These are phyloP conservation scores for Trididemnum clinides DNA, from an alignment of 23 tunicate genomes.

Conservation along the genomic window DNA sequence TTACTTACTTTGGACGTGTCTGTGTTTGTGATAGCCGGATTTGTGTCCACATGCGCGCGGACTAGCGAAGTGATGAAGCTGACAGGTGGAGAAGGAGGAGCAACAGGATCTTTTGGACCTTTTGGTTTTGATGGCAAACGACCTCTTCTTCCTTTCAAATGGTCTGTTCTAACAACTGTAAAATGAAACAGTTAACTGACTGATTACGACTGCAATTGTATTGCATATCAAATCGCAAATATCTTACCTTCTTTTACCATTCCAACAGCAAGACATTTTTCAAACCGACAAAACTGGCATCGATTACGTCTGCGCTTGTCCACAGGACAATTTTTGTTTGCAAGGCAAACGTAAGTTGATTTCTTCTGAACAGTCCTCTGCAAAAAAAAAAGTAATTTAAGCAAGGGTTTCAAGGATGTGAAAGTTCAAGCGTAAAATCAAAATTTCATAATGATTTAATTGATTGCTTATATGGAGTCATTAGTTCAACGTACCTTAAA, in stretches of 20 bases:
- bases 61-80: conserved; percentile 91
- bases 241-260: conserved; percentile 99
- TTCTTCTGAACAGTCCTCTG: conserved; percentile 99
- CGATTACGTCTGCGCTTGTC: conserved; percentile 93
- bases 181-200: neutral
- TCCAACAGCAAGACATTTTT: conserved; percentile 98
- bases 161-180: conserved; percentile 97
- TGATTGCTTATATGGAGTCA: no score
- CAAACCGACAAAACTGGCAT: conserved; percentile 99
- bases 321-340: conserved; percentile 95
- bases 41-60: conserved; percentile 91
- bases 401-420: no score
- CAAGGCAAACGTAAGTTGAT: conserved; percentile 96
- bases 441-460: no score
- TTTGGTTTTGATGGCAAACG: conserved; percentile 97
- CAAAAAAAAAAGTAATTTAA: conserved; percentile 22
- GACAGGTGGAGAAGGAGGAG: conserved; percentile 96
- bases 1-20: conserved; percentile 82
- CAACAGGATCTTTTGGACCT: conserved; percentile 99
- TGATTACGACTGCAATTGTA: neutral
- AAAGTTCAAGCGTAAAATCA: no score
- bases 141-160: conserved; percentile 93
- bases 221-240: no score
- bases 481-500: conserved; percentile 67
- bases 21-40: conserved; percentile 87